Percentiles rank a stretch among this genome's conserved stretches.
Evolutionary conservation across 2,888 invertebrate genomes (phyloP).

Genomic region (Drosophila infuscata): DNA sequence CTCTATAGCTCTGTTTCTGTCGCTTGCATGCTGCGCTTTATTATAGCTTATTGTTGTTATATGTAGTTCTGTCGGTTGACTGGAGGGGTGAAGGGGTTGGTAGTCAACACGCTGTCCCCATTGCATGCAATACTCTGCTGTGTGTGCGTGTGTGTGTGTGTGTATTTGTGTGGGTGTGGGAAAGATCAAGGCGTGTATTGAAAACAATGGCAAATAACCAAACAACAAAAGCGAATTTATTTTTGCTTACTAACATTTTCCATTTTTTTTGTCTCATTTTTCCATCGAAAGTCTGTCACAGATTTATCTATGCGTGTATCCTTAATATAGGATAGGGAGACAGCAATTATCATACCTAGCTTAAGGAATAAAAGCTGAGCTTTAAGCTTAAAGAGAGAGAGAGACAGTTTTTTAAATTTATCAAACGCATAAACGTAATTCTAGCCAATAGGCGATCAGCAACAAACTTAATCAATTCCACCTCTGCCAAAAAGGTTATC

Average conservation of each 20-base stretch:
- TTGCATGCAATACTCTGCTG: constrained; percentile 61
- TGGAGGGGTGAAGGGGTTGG: constrained; percentile 46
- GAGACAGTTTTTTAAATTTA: neutral
- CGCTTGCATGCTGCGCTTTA: constrained; percentile 78
- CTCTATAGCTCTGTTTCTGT: constrained; percentile 50
- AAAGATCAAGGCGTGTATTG: constrained; percentile 73
- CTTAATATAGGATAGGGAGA: constrained; percentile 3
- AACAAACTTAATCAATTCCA: constrained; percentile 5
- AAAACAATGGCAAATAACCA: constrained; percentile 57
- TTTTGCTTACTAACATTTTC: constrained; percentile 18
- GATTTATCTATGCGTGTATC: constrained; percentile 16
- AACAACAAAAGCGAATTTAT: constrained; percentile 43
- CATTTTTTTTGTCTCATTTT: constrained; percentile 7
- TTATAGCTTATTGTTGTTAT: constrained; percentile 52
- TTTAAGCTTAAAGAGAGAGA: constrained; percentile 5
- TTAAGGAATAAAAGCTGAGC: too few species aligned
- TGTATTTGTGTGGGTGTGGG: constrained; percentile 64
- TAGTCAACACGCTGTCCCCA: constrained; percentile 54
- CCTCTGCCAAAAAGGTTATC: neutral
- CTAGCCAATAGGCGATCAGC: neutral
- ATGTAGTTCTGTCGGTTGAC: constrained; percentile 6
- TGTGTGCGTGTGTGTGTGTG: constrained; percentile 19
- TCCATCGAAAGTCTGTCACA: constrained; percentile 20
- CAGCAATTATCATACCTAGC: constrained; percentile 9
- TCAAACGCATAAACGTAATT: constrained; percentile 3